Conservation (phyloP, 2,888 invertebrate species). For the Lamellibrachia columna region DNA sequence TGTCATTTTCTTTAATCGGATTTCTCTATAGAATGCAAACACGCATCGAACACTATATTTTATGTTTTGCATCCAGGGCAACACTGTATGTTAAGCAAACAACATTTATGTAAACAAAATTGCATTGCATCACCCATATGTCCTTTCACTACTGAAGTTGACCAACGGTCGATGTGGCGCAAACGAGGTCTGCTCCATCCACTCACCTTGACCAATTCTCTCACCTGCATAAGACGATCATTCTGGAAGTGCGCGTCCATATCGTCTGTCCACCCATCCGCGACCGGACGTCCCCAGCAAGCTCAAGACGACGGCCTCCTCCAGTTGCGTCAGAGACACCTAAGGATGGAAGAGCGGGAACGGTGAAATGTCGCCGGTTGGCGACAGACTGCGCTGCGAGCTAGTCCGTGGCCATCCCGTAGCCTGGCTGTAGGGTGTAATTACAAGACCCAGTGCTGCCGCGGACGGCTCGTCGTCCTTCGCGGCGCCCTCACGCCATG, state of each 20-base stretch:
- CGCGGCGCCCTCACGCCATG: not conserved
- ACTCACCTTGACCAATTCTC: not conserved
- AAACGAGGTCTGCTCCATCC: not conserved
- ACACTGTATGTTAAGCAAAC: no score
- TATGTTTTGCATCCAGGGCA: no score
- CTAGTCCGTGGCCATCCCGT: not conserved
- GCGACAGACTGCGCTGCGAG: not conserved
- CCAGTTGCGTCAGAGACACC: not conserved
- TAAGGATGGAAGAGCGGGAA: not conserved
- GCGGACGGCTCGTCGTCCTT: not conserved
- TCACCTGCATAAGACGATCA: slow-evolving; percentile 4
- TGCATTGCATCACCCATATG: no score
- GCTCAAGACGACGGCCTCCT: not conserved
- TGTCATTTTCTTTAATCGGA: no score
- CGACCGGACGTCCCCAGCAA: not conserved
- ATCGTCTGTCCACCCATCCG: not conserved
- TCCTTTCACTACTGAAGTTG: not conserved
- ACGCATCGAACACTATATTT: no score
- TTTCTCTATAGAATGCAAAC: no score
- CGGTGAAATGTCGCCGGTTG: not conserved
- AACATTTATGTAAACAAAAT: no score
- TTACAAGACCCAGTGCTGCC: not conserved
- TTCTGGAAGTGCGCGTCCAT: not conserved
- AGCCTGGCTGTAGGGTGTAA: not conserved
- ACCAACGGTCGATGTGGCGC: not conserved